Conservation (phyloP, 2,888 invertebrate species). For the Ornithoptera priamus region DNA sequence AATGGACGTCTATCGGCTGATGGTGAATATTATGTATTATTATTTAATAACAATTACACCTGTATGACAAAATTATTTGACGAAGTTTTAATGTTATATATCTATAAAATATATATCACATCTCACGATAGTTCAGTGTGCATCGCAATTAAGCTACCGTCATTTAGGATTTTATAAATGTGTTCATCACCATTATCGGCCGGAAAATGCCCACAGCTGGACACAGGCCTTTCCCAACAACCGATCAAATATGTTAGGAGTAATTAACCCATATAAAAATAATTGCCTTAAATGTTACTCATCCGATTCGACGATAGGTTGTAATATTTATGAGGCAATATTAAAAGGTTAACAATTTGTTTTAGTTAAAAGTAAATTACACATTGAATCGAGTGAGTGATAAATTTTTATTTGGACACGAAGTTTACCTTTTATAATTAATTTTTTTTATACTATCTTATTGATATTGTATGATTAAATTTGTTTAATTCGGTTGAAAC, state of each 20-base stretch:
- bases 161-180: too few relatives aligned
- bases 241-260: neutral
- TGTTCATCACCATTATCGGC: too few relatives aligned
- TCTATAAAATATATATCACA: too few relatives aligned
- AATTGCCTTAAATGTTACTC: neutral
- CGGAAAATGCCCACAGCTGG: too few relatives aligned
- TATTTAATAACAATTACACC: too few relatives aligned
- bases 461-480: neutral
- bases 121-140: too few relatives aligned
- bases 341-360: constrained; percentile 19
- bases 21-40: too few relatives aligned
- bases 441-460: neutral
- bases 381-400: neutral
- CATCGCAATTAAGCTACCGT: too few relatives aligned
- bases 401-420: constrained; percentile 2
- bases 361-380: constrained; percentile 3
- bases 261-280: neutral
- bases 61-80: too few relatives aligned
- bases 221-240: too few relatives aligned
- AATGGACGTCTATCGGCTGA: too few relatives aligned
- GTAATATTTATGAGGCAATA: constrained; percentile 1
- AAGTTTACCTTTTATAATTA: neutral
- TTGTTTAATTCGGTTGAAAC: neutral
- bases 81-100: too few relatives aligned
- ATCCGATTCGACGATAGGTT: neutral